These are phyloP conservation scores for Polyergus mexicanus DNA, from an alignment of 1,140 invertebrate species.

Conservation along the genomic window DNA sequence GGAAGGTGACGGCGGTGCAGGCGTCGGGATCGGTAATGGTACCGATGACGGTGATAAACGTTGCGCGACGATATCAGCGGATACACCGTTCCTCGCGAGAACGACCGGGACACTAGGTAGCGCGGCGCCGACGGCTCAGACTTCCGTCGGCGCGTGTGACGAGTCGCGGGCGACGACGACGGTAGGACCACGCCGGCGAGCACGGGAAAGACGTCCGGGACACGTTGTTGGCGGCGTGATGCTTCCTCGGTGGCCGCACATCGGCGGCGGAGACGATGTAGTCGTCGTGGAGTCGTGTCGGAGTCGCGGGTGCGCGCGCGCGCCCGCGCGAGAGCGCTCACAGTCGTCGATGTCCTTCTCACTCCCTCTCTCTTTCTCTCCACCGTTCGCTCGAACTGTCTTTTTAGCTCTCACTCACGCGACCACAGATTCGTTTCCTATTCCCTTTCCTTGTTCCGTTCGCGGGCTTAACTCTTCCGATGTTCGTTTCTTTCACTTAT, in stretches of 20 bases:
- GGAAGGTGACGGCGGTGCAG: conserved; percentile 5
- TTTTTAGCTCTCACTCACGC: not conserved
- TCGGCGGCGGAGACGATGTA: conserved; percentile 43
- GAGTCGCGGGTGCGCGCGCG: conserved; percentile 30
- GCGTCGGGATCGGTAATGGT: not conserved
- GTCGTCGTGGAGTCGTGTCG: conserved; percentile 22
- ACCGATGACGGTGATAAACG: not conserved
- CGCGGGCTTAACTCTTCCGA: not conserved
- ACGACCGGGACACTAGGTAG: conserved; percentile 34
- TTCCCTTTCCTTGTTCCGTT: not conserved
- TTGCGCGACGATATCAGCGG: not conserved
- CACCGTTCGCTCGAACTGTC: not conserved
- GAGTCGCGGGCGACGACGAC: conserved; percentile 50
- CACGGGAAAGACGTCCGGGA: conserved; percentile 57
- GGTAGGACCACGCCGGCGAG: conserved; percentile 57
- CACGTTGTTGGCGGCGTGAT: conserved; percentile 63
- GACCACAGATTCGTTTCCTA: not conserved
- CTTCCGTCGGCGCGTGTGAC: conserved; percentile 55
- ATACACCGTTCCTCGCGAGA: not conserved
- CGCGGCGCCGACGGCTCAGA: conserved; percentile 56
- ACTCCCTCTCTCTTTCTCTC: not conserved
- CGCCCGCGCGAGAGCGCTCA: conserved; percentile 39
- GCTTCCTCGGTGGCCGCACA: conserved; percentile 65
- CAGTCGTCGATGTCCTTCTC: conserved; percentile 32
- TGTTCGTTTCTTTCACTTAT: conserved; percentile 31